Evolutionary conservation across 2,797 vertebrate genomes (phyloP), one percentile per base, ranked within the genome.

Genomic region (Ctenopoma multispine): DNA sequence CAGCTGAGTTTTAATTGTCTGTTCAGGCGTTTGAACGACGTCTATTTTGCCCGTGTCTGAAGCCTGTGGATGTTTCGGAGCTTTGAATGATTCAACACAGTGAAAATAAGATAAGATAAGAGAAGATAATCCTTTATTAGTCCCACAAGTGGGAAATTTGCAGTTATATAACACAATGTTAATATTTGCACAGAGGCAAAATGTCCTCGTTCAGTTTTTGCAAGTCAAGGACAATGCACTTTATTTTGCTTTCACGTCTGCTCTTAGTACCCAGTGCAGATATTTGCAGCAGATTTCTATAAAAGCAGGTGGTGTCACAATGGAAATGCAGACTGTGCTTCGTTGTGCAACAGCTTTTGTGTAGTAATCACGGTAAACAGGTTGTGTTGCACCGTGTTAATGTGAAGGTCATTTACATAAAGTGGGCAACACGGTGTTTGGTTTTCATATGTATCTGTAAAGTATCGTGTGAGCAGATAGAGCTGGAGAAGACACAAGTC

Each of bases 1-100:
- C 73, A 59, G 69, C 68, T 72, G 68, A 75, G 65, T 21, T 72
- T 48, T 59, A 66, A 72, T 71, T 63, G 60, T 31, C 60, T 50
- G 44, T 82, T 80, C 46, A 40, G 51, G 62, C 53, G 60, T 56
- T 71, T 69, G 57, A 76, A n/a, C 67, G 68, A 68, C 56, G 50
- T 48, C 58, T 14, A 40, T 24, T 47, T 61, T 24, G 18, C 47
- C 47, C 17, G 0, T 1, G 0, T 50, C 51, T 64, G 40, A 23
- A 43, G 0, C 14, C 62, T 49, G n/a, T 56, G 13, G 40, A 68
- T 31, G 18, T 20, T 20, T 21, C 1, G 23, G 61, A 77, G 36
- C 49, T 46, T 77, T 66, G 48, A 47, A 50, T 36, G 21, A 59
- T 56, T 63, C 34, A 66, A 31, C 9, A 23, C 14, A 24, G 11